These are phyloP conservation scores for Ranitomeya imitator DNA, from an alignment of 2,113 vertebrate genomes.

Conservation along the genomic window DNA sequence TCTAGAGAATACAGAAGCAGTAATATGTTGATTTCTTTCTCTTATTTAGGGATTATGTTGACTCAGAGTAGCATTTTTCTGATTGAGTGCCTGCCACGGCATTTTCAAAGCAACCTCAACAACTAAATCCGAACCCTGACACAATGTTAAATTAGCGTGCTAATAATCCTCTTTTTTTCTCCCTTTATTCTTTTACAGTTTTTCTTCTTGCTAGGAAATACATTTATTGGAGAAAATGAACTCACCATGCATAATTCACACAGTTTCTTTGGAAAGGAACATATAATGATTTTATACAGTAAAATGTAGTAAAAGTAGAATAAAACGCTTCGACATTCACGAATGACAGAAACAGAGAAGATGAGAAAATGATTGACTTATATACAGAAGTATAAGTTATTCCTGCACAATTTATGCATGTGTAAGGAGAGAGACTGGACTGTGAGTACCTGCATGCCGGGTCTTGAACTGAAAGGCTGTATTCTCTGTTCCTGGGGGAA, in stretches of 20 bases:
- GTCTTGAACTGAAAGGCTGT: no score
- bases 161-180: conserved; percentile 46
- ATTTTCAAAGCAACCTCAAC: conserved; percentile 50
- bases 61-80: conserved; percentile 40
- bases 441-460: no score
- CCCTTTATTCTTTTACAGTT: conserved; percentile 35
- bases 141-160: conserved; percentile 44
- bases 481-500: no score
- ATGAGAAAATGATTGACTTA: not conserved
- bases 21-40: conserved; percentile 47
- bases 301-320: conserved; percentile 43
- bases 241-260: conserved; percentile 51
- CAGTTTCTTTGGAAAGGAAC: conserved; percentile 36
- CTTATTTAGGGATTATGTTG: conserved; percentile 49
- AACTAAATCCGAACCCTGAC: conserved; percentile 30
- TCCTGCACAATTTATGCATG: not conserved
- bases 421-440: no score
- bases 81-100: conserved; percentile 40
- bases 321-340: not conserved
- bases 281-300: conserved; percentile 21
- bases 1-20: conserved; percentile 35
- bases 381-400: not conserved
- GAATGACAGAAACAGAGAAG: conserved; percentile 20
- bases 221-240: conserved; percentile 46
- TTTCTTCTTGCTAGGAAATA: conserved; percentile 40